These are phyloP conservation scores for Strix aluco DNA, from an alignment of 2,113 vertebrate genomes.

Conservation along the genomic window DNA sequence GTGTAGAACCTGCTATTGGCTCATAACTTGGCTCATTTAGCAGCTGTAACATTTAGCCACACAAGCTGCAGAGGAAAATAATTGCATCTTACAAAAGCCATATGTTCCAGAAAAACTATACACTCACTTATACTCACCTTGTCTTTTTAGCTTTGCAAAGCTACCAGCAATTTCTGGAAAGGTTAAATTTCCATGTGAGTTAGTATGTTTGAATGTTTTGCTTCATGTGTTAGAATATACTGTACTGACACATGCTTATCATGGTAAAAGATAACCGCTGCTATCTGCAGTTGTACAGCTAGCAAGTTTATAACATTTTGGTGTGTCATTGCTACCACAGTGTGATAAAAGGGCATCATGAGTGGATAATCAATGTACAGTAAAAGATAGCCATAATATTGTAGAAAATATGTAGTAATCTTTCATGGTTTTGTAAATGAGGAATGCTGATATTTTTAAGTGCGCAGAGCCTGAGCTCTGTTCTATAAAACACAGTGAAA, in stretches of 20 bases:
- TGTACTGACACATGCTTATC: neutral
- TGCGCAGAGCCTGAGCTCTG: neutral
- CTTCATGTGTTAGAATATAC: neutral
- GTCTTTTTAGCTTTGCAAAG: constrained; percentile 39
- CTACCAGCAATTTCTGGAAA: neutral
- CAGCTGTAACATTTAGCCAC: constrained; percentile 27
- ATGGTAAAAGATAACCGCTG: neutral
- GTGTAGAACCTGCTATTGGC: neutral
- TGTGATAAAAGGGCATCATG: neutral
- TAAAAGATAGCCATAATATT: neutral
- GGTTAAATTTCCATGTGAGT: neutral
- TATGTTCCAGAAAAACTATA: neutral
- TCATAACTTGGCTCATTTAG: constrained; percentile 26
- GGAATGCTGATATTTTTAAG: neutral
- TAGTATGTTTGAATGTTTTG: neutral
- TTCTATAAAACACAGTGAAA: neutral
- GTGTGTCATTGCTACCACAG: neutral
- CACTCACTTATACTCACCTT: neutral
- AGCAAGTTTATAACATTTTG: neutral
- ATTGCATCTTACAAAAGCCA: constrained; percentile 17
- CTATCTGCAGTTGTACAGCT: neutral
- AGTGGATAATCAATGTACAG: neutral
- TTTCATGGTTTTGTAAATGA: neutral
- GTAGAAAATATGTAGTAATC: neutral
- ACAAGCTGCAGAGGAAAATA: constrained; percentile 9